phyloP scores from a whole-genome alignment of 2,888 invertebrate species.

The Brachynemurus nebulosus region DNA sequence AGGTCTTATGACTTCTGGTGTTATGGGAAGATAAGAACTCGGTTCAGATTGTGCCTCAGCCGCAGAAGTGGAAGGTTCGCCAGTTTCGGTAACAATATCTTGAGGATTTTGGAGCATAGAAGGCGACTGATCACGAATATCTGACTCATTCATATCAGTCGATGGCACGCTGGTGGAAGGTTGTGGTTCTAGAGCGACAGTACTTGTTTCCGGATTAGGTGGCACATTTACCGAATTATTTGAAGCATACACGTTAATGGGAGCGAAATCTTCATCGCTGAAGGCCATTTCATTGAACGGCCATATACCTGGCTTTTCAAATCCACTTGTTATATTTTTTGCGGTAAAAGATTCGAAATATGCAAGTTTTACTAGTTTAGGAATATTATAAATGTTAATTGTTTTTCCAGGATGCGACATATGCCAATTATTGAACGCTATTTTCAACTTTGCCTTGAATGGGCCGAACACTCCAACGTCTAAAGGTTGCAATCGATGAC shows the following conservation, averaged over 20 bases:
- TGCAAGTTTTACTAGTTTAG: constrained; percentile 16
- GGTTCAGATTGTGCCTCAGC: neutral
- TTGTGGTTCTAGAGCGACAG: neutral
- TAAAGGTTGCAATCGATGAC: constrained; percentile 20
- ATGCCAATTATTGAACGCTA: constrained; percentile 25
- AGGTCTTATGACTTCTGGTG: neutral
- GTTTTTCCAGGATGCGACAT: constrained; percentile 23
- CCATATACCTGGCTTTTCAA: constrained; percentile 23
- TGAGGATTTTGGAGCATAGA: neutral
- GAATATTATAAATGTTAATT: constrained; percentile 16
- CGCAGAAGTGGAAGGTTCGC: neutral
- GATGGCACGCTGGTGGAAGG: neutral
- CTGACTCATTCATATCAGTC: neutral
- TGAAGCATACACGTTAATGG: too few relatives aligned
- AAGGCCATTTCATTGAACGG: constrained; percentile 21
- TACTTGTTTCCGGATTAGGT: neutral
- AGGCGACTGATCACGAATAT: neutral
- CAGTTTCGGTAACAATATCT: neutral
- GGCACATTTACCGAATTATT: neutral
- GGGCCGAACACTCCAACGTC: constrained; percentile 22
- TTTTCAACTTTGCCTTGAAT: constrained; percentile 22
- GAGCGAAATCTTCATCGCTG: constrained; percentile 21
- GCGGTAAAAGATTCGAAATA: constrained; percentile 23
- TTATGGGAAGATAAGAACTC: neutral
- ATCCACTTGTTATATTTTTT: constrained; percentile 25